Conservation (phyloP, 2,113 vertebrate species). For the Bagarius yarrelli region DNA sequence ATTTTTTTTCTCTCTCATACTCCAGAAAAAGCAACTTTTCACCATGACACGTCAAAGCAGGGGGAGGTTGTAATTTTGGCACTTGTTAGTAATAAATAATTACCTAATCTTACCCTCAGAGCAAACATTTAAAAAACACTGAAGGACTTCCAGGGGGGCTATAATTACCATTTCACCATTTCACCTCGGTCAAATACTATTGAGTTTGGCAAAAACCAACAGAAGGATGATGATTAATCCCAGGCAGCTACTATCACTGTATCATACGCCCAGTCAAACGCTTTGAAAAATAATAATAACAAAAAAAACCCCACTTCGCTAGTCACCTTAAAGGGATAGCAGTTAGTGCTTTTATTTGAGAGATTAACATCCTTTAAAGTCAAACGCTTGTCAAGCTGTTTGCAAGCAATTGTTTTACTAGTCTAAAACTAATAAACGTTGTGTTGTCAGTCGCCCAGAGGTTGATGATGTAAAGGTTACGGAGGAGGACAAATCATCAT, state of each 20-base stretch:
- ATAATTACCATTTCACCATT: background rate
- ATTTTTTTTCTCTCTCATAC: background rate
- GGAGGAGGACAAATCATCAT: background rate
- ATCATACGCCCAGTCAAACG: background rate
- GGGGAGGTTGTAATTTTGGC: background rate
- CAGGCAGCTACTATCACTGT: constrained; percentile 15
- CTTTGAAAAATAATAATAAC: too few relatives aligned
- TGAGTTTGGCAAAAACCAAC: constrained; percentile 14
- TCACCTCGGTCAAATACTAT: constrained; percentile 10
- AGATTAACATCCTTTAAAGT: constrained; percentile 9
- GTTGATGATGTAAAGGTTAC: background rate
- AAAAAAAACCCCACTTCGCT: background rate
- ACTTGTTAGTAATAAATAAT: constrained; percentile 25
- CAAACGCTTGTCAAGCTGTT: background rate
- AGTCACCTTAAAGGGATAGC: background rate
- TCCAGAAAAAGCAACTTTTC: constrained; percentile 7
- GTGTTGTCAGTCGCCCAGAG: constrained; percentile 5
- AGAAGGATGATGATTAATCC: constrained; percentile 1
- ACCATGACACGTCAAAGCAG: background rate
- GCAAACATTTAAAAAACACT: background rate
- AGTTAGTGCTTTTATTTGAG: background rate
- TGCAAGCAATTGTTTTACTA: constrained; percentile 1
- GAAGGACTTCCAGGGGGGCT: constrained; percentile 1
- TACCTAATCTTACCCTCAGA: background rate
- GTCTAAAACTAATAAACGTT: background rate